These are phyloP conservation scores for Semnopithecus entellus DNA, from an alignment of 2,113 vertebrate species.

Conservation along the genomic window DNA sequence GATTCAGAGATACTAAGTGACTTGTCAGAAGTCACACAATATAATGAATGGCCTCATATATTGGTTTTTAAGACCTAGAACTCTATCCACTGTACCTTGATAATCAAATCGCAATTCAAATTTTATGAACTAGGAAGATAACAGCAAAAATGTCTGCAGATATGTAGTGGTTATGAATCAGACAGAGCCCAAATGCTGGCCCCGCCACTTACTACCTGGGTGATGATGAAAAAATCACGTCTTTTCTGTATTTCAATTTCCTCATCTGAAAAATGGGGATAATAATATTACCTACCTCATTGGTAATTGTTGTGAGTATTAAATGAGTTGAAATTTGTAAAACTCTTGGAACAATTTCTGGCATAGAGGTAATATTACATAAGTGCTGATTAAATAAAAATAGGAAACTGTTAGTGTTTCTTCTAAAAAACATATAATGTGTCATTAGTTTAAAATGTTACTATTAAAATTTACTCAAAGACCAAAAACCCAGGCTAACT, in stretches of 20 bases:
- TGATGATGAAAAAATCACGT: background rate
- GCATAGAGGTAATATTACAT: background rate
- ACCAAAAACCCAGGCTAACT: background rate
- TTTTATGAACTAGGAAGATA: constrained; percentile 1
- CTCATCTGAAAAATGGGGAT: background rate
- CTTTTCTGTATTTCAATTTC: background rate
- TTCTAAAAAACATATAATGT: background rate
- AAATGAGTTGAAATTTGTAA: background rate
- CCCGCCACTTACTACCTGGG: background rate
- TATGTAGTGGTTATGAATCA: background rate
- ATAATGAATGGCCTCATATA: background rate
- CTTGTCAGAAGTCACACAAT: background rate
- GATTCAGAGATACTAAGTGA: constrained; percentile 25
- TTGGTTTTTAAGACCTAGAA: background rate
- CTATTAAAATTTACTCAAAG: background rate
- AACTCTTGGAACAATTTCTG: background rate
- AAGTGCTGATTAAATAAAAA: background rate
- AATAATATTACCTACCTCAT: background rate
- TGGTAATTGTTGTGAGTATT: background rate
- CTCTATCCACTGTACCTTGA: background rate
- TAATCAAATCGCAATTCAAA: constrained; percentile 14
- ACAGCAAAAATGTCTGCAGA: background rate
- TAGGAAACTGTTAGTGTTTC: background rate
- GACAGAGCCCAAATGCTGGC: background rate
- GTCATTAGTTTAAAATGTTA: background rate